Conservation (phyloP, 2,113 vertebrate genomes). For the Tetrax tetrax region DNA sequence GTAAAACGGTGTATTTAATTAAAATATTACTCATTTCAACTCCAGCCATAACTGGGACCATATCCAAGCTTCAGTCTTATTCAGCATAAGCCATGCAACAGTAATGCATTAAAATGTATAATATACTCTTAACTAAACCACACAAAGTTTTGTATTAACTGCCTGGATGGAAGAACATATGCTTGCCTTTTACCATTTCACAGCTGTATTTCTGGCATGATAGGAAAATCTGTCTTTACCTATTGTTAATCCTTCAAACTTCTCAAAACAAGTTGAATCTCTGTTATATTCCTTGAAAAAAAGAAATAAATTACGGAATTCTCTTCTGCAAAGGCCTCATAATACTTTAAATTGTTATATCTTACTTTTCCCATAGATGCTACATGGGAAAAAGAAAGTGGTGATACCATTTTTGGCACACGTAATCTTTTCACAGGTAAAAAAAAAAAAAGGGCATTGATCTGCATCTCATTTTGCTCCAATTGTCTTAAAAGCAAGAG, state of each 20-base stretch:
- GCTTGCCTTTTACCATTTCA: neutral
- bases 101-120: neutral
- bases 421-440: neutral
- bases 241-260: neutral
- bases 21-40: slow-evolving; percentile 58
- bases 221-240: neutral
- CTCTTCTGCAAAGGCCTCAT: neutral
- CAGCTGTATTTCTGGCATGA: neutral
- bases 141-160: neutral
- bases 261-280: neutral
- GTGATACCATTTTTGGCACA: neutral
- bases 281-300: neutral
- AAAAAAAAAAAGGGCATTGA: neutral
- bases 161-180: neutral
- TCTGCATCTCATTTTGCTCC: slow-evolving; percentile 21
- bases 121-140: slow-evolving; percentile 18
- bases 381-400: neutral
- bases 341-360: neutral
- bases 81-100: neutral
- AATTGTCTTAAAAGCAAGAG: slow-evolving; percentile 41
- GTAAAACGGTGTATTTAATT: slow-evolving; percentile 64
- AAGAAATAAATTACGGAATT: neutral
- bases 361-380: neutral
- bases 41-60: slow-evolving; percentile 46
- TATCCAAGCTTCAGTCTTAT: slow-evolving; percentile 46